phyloP scores from a whole-genome alignment of 1,140 invertebrate genomes.

The Sinella curviseta region DNA sequence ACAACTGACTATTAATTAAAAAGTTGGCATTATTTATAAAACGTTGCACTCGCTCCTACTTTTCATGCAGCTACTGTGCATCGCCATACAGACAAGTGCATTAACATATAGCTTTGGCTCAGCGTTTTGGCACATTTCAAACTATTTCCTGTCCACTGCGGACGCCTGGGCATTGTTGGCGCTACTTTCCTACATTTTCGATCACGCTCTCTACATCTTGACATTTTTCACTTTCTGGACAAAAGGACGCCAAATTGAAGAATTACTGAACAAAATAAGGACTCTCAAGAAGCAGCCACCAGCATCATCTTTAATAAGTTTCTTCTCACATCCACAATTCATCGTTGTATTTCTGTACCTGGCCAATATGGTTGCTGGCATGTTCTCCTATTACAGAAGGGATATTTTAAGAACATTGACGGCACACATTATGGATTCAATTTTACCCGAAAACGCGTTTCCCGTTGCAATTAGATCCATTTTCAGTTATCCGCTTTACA shows the following conservation, averaged over 20 bases:
- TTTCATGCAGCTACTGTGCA: too few relatives aligned
- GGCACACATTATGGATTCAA: background rate
- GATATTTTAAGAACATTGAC: background rate
- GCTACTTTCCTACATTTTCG: background rate
- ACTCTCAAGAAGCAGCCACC: background rate
- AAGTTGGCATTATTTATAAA: too few relatives aligned
- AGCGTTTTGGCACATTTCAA: too few relatives aligned
- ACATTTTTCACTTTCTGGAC: background rate
- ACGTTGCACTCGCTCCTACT: too few relatives aligned
- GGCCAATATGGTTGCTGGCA: background rate
- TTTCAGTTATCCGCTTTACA: background rate
- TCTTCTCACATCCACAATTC: background rate
- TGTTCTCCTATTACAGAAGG: background rate
- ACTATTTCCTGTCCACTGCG: too few relatives aligned
- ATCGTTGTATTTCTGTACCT: background rate
- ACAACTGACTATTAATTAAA: too few relatives aligned
- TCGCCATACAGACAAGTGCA: too few relatives aligned
- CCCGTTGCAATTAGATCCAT: background rate
- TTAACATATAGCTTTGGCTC: too few relatives aligned
- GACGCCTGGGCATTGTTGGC: background rate
- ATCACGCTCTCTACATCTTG: background rate
- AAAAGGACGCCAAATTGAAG: background rate
- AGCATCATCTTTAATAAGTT: background rate
- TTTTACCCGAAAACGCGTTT: background rate
- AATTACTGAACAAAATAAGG: background rate